These are phyloP conservation scores for Hydrotaea diabolus DNA, from an alignment of 2,888 invertebrate species.

Conservation along the genomic window DNA sequence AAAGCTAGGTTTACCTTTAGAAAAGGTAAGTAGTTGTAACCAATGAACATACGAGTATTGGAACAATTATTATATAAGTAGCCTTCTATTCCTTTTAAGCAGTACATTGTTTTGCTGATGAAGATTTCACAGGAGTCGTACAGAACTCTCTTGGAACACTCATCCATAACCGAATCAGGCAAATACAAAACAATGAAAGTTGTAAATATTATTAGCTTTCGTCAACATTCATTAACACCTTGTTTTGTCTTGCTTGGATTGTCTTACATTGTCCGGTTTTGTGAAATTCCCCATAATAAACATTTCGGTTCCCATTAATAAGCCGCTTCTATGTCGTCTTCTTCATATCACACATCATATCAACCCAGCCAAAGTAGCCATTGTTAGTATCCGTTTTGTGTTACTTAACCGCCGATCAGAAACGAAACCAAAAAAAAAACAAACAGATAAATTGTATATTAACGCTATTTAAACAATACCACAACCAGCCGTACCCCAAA, in stretches of 20 bases:
- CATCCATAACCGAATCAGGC: too few relatives aligned
- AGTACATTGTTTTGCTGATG: too few relatives aligned
- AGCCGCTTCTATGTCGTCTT: constrained; percentile 8
- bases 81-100: too few relatives aligned
- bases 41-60: too few relatives aligned
- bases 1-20: too few relatives aligned
- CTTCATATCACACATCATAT: too few relatives aligned
- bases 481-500: background rate
- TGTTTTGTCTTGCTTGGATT: background rate
- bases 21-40: too few relatives aligned
- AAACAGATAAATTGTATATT: constrained; percentile 47
- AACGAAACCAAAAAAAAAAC: background rate
- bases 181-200: background rate
- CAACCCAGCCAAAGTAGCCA: background rate
- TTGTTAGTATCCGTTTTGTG: constrained; percentile 19
- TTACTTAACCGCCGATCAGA: constrained; percentile 25
- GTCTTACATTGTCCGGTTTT: background rate
- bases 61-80: too few relatives aligned
- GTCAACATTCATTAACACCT: constrained; percentile 43
- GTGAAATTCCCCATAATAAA: constrained; percentile 36
- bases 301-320: constrained; percentile 33
- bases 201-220: constrained; percentile 20
- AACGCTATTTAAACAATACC: constrained; percentile 43
- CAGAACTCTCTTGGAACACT: too few relatives aligned
- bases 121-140: too few relatives aligned